Evolutionary conservation across 2,113 vertebrate species (phyloP).

Genomic region (Ictidomys tridecemlineatus): DNA sequence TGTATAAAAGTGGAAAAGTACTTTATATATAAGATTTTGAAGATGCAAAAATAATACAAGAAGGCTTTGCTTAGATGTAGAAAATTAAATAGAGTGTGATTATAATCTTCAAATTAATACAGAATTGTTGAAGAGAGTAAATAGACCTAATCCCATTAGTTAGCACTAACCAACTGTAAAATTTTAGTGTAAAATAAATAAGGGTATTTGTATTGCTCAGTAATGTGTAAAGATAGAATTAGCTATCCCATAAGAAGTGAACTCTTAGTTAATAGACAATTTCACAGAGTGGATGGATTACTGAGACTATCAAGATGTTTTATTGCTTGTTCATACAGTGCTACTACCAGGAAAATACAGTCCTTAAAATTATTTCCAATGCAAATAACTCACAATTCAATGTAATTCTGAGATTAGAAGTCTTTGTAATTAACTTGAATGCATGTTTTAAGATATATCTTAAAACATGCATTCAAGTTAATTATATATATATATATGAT

Average conservation of each 20-base stretch:
- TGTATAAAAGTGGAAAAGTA: not conserved
- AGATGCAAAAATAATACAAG: not conserved
- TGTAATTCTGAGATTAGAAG: not conserved
- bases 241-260: not conserved
- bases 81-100: not conserved
- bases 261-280: not conserved
- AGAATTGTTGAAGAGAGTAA: not conserved
- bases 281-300: not conserved
- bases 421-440: not conserved
- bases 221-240: not conserved
- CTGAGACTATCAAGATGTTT: not conserved
- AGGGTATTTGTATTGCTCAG: not conserved
- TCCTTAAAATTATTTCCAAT: conserved; percentile 13
- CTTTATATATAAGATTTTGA: not conserved
- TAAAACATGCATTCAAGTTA: too few relatives aligned
- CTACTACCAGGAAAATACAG: not conserved
- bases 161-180: not conserved
- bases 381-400: not conserved
- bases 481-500: too few relatives aligned
- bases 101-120: not conserved
- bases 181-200: conserved; percentile 9
- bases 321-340: not conserved
- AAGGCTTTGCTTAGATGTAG: not conserved
- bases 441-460: not conserved
- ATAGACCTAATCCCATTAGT: not conserved